Evolutionary conservation across 2,888 invertebrate genomes (phyloP).

Genomic region (Tridacna gigas): DNA sequence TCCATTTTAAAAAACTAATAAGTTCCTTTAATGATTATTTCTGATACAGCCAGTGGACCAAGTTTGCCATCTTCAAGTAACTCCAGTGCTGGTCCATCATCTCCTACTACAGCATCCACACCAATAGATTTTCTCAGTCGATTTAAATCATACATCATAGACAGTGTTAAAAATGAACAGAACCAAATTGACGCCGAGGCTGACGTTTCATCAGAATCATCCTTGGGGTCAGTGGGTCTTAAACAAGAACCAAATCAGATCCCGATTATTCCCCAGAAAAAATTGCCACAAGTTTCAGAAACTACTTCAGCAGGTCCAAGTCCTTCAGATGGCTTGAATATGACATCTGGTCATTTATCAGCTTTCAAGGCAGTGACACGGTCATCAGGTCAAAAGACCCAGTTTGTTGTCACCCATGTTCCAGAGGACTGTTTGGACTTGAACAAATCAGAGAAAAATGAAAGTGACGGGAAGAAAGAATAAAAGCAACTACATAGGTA

Average conservation of each 20-base stretch:
- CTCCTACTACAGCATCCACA: conserved; percentile 86
- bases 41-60: conserved; percentile 24
- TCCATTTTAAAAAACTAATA: too few relatives aligned
- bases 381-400: conserved; percentile 43
- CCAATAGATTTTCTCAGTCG: conserved; percentile 72
- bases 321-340: conserved; percentile 7
- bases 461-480: not conserved
- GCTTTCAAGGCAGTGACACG: conserved; percentile 51
- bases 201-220: conserved; percentile 6
- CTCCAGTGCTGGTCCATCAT: conserved; percentile 91
- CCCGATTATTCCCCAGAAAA: conserved; percentile 23
- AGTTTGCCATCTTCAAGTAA: conserved; percentile 89
- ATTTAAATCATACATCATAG: conserved; percentile 63
- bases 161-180: conserved; percentile 19
- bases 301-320: not conserved
- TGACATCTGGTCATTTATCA: conserved; percentile 44
- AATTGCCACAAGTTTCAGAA: conserved; percentile 23
- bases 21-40: not conserved
- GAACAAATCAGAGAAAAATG: conserved; percentile 27
- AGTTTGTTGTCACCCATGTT: conserved; percentile 56
- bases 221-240: not conserved
- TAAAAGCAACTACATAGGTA: not conserved
- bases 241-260: not conserved
- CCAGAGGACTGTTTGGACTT: conserved; percentile 41
- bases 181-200: conserved; percentile 7